Evolutionary conservation across 2,113 vertebrate species (phyloP).

Genomic region (Siniperca knerii): DNA sequence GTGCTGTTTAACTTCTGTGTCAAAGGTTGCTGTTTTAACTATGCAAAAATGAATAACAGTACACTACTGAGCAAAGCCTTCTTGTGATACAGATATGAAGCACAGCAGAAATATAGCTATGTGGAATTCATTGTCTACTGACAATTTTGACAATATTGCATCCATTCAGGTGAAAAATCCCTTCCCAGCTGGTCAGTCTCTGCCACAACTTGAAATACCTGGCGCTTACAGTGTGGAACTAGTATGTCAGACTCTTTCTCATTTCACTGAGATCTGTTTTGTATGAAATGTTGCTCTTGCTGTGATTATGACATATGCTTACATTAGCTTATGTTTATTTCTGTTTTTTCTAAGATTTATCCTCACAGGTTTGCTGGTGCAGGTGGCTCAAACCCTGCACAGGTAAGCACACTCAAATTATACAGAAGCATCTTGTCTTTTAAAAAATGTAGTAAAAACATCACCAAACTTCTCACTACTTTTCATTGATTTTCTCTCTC

Average conservation of each 20-base stretch:
- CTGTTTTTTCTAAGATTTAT: conserved; percentile 67
- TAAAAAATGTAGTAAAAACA: background rate
- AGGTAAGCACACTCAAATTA: conserved; percentile 52
- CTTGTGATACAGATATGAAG: background rate
- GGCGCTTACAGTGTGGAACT: conserved; percentile 83
- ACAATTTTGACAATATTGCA: background rate
- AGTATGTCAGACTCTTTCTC: conserved; percentile 62
- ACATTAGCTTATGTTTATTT: background rate
- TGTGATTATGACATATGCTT: background rate
- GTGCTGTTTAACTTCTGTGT: background rate
- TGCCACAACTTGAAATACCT: conserved; percentile 59
- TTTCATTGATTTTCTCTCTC: background rate
- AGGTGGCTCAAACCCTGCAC: conserved; percentile 61
- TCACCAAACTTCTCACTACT: background rate
- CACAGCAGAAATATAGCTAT: background rate
- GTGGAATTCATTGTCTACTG: background rate
- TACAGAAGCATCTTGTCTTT: background rate
- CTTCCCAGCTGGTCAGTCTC: conserved; percentile 44
- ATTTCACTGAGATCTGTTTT: background rate
- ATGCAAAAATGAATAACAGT: background rate
- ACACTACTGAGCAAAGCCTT: background rate
- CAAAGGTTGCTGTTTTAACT: background rate
- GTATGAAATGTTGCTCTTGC: background rate
- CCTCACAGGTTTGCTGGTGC: conserved; percentile 65
- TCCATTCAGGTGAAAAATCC: conserved; percentile 62